Evolutionary conservation across 2,113 vertebrate genomes (phyloP).

Genomic region (Laticauda colubrina): DNA sequence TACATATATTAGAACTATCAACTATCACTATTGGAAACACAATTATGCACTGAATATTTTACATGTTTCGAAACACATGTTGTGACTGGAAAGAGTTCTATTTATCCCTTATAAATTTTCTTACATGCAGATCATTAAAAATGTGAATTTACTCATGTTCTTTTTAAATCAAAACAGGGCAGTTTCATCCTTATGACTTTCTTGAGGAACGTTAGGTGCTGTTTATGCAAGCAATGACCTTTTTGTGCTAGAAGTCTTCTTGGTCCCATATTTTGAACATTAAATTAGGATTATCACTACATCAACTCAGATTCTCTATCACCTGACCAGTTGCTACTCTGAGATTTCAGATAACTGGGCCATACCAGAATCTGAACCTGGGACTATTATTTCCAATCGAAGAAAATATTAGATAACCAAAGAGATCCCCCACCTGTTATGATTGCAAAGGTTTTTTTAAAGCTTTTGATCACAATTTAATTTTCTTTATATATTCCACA

Average conservation of each 20-base stretch:
- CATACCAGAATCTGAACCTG: not conserved
- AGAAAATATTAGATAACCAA: not conserved
- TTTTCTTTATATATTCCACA: not conserved
- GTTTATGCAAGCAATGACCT: not conserved
- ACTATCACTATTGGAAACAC: not conserved
- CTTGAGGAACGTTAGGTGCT: not conserved
- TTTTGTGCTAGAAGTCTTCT: not conserved
- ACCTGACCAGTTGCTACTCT: not conserved
- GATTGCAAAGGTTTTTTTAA: not conserved
- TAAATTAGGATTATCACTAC: not conserved
- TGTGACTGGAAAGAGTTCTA: not conserved
- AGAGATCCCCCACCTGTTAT: not conserved
- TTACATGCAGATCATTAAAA: not conserved
- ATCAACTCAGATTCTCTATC: not conserved
- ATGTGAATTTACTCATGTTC: not conserved
- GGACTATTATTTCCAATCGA: not conserved
- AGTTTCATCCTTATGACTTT: not conserved
- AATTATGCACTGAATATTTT: not conserved
- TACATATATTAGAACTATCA: slow-evolving; percentile 1
- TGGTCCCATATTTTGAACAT: not conserved
- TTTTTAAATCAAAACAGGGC: not conserved
- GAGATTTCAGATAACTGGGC: not conserved
- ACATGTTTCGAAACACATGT: not conserved
- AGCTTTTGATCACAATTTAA: not conserved
- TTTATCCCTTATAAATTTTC: not conserved